Evolutionary conservation across 2,113 vertebrate species (phyloP).

Genomic region (Ceratotherium simum): DNA sequence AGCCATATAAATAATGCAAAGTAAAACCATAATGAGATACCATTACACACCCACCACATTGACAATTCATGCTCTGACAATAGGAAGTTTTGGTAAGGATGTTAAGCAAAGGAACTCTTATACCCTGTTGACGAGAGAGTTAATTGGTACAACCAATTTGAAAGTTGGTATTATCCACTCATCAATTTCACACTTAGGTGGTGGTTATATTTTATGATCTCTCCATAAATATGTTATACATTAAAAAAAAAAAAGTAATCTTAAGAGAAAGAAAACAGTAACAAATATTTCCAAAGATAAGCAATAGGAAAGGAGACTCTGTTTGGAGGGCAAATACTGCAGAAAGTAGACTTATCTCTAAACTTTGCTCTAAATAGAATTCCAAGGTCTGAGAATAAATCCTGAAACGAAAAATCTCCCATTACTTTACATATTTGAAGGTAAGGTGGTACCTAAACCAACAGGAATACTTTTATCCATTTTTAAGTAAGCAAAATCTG

Average conservation of each 20-base stretch:
- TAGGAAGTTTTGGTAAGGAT: not conserved
- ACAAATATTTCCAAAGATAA: constrained; percentile 33
- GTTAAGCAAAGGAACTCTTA: not conserved
- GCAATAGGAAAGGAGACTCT: not conserved
- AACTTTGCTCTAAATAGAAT: constrained; percentile 30
- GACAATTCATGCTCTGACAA: not conserved
- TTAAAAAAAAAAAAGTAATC: not conserved
- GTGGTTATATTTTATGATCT: not conserved
- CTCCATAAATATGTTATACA: not conserved
- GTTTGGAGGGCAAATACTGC: not conserved
- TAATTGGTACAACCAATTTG: not conserved
- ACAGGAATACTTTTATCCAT: not conserved
- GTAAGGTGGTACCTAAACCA: not conserved
- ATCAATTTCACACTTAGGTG: not conserved
- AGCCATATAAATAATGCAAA: not conserved
- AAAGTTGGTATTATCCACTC: not conserved
- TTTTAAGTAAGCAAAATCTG: constrained; percentile 20
- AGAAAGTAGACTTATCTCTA: not conserved
- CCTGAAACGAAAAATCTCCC: not conserved
- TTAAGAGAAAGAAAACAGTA: not conserved
- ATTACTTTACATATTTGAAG: not conserved
- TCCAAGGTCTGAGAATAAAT: constrained; percentile 6
- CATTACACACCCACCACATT: not conserved
- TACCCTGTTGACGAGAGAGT: not conserved
- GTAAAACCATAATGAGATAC: not conserved